Evolutionary conservation across 2,888 invertebrate genomes (phyloP), one percentile per base, ranked within the genome.

Genomic region (Therioaphis trifolii): DNA sequence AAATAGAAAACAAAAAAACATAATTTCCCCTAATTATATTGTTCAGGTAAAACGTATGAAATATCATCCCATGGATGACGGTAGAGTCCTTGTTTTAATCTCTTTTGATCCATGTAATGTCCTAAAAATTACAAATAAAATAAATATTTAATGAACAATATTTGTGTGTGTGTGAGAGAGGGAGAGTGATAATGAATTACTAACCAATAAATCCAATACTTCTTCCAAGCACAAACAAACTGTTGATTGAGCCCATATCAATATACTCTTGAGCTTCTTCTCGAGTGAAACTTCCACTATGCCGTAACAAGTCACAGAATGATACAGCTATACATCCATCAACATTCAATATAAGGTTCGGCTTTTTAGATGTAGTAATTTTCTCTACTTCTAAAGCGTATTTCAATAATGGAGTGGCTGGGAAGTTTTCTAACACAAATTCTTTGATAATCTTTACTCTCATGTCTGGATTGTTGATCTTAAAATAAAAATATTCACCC

Each of bases 31-130:
- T 87, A 90, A 86, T 91, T 90, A 88, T 92, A 92, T 88, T 92
- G 92, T 87, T 95, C 95, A 7, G 95, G 95, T 88, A 95, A 90
- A 85, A 95, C 93, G 88, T 95, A 95, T 0, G 94, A 94, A 90
- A 99, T 99, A 89, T 99, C 99, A 89, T 99, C 99, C 99, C 99
- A 99, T 0, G 99, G 99, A 90, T 99, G 99, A 87, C 99, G 94
- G 90, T 99, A 99, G 5, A 99, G 92, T 11, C 99, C 99, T 90
- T 99, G 99, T 88, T 99, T 99, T 90, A 99, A 92, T 86, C 99
- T 92, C 91, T 97, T 98, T 91, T 99, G 99, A 90, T 99, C 99
- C 91, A 99, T 93, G 89, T 94, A 99, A 89, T 99, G 99, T 21
- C 98, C 93, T 93, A 87, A 27, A 84, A 66, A 61, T 49, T 9